These are phyloP conservation scores for Champsocephalus gunnari DNA, from an alignment of 2,797 vertebrate genomes.

Conservation along the genomic window DNA sequence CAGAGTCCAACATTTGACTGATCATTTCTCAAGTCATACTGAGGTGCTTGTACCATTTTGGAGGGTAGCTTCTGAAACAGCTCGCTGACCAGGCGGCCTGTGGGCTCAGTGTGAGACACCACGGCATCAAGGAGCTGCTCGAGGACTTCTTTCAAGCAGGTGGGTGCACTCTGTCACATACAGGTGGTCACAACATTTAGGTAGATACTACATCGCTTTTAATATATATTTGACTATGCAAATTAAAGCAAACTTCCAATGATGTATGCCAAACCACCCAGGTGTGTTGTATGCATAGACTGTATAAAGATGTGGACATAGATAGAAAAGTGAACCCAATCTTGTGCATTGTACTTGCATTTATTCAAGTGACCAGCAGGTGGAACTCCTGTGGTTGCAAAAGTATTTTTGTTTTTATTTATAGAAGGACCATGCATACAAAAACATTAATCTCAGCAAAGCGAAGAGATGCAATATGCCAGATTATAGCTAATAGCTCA, in stretches of 20 bases:
- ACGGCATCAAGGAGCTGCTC: slow-evolving; percentile 96
- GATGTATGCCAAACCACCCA: neutral
- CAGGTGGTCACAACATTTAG: slow-evolving; percentile 16
- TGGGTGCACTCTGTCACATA: slow-evolving; percentile 84
- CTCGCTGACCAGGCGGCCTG: slow-evolving; percentile 94
- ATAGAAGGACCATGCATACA: too few relatives aligned
- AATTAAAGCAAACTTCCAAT: neutral
- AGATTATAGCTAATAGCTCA: too few relatives aligned
- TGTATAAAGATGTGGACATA: too few relatives aligned
- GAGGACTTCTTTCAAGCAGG: slow-evolving; percentile 92
- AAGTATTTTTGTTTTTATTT: too few relatives aligned
- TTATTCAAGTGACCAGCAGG: too few relatives aligned
- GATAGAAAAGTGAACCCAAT: too few relatives aligned
- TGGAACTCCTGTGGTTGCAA: too few relatives aligned
- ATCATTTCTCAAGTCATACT: neutral
- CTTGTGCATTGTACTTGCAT: too few relatives aligned
- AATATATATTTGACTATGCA: neutral
- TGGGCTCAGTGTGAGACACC: slow-evolving; percentile 91
- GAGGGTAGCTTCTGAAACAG: slow-evolving; percentile 99
- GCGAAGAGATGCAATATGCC: too few relatives aligned
- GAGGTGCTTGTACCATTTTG: slow-evolving; percentile 90
- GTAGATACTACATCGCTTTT: neutral
- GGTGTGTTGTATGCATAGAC: neutral
- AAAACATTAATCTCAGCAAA: too few relatives aligned
- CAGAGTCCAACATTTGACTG: neutral